Evolutionary conservation across 1,140 invertebrate species (phyloP).

Genomic region (Anastrepha obliqua): DNA sequence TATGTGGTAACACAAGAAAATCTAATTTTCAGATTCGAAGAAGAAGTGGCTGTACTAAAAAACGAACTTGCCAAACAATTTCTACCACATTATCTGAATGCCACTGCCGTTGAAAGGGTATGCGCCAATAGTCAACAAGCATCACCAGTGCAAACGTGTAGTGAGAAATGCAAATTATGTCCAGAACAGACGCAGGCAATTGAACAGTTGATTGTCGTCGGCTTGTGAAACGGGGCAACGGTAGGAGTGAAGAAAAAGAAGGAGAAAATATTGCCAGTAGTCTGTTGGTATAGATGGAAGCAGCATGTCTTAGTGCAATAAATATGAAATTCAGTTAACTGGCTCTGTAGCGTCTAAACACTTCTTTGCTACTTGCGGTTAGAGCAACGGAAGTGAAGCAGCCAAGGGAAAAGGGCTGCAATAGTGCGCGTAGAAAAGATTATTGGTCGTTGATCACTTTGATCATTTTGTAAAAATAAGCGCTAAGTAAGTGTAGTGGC

Average conservation of each 20-base stretch:
- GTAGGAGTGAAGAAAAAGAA: neutral
- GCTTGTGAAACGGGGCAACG: neutral
- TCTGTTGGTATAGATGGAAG: too few relatives aligned
- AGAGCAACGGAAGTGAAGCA: too few relatives aligned
- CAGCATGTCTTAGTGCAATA: neutral
- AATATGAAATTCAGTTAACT: neutral
- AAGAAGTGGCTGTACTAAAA: too few relatives aligned
- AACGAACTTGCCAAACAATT: too few relatives aligned
- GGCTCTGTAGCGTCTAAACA: too few relatives aligned
- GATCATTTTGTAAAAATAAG: too few relatives aligned
- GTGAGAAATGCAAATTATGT: conserved; percentile 30
- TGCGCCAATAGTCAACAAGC: neutral
- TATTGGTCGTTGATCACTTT: too few relatives aligned
- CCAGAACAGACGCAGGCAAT: too few relatives aligned
- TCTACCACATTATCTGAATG: too few relatives aligned
- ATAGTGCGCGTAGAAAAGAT: too few relatives aligned
- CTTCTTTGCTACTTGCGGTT: too few relatives aligned
- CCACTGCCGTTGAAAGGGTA: neutral
- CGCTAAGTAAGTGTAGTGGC: neutral
- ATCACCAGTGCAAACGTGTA: neutral
- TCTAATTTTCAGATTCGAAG: neutral
- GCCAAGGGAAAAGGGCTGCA: too few relatives aligned
- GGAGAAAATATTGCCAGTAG: neutral
- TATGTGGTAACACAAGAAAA: neutral
- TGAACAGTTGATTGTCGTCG: neutral